phyloP scores from a whole-genome alignment of 2,888 invertebrate genomes.

The Pristionchus maxplancki region DNA sequence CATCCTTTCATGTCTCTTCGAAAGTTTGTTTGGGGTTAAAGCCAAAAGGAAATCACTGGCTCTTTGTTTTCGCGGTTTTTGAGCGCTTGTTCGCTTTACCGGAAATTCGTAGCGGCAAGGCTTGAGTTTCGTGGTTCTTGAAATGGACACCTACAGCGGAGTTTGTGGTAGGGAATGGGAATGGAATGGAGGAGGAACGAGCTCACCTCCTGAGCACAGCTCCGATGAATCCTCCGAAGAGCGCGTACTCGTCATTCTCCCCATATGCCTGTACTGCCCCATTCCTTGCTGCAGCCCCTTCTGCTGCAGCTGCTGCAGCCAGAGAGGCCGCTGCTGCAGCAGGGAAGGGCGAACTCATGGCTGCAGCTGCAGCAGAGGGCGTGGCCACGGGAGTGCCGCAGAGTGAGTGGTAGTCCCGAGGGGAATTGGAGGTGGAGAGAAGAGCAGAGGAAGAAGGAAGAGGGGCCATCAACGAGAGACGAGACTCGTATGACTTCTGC shows the following conservation, averaged over 20 bases:
- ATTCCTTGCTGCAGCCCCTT: background rate
- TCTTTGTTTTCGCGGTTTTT: no score
- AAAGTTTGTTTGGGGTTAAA: no score
- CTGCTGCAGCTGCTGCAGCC: background rate
- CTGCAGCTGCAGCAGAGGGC: background rate
- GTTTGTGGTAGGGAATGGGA: no score
- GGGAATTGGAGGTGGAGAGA: background rate
- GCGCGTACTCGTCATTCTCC: constrained; percentile 25
- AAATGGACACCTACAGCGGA: background rate
- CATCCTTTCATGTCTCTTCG: no score
- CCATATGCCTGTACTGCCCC: background rate
- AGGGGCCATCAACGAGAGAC: constrained; percentile 1
- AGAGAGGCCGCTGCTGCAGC: background rate
- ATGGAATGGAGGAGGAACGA: no score
- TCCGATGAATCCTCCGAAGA: constrained; percentile 36
- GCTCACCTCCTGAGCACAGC: constrained; percentile 16
- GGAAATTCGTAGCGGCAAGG: background rate
- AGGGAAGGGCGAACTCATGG: background rate
- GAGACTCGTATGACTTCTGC: constrained; percentile 49
- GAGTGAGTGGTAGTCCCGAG: constrained; percentile 4
- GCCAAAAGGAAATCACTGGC: no score
- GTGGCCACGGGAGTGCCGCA: background rate
- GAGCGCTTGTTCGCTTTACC: background rate
- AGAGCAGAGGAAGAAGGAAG: constrained; percentile 35
- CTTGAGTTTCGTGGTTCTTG: background rate